phyloP scores from a whole-genome alignment of 92 coral and sea anemone genomes.

The Muricea muricata region DNA sequence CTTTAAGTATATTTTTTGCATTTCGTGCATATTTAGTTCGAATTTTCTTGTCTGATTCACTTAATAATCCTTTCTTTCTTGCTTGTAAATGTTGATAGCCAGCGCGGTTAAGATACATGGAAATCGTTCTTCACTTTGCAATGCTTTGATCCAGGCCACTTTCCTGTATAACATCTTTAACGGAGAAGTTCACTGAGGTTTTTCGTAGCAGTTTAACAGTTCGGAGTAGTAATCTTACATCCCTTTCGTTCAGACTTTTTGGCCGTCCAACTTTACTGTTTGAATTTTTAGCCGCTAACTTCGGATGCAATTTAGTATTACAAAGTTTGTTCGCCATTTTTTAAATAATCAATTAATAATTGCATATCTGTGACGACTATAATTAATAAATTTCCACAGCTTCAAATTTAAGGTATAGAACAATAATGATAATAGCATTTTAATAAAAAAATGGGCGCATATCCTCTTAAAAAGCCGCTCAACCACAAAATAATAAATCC shows the following conservation, averaged over 20 bases:
- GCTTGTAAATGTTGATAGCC: constrained; percentile 29
- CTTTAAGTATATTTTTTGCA: constrained; percentile 19
- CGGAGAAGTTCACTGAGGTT: too few relatives aligned
- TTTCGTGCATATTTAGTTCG: constrained; percentile 45
- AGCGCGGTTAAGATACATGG: constrained; percentile 24
- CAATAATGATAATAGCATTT: too few relatives aligned
- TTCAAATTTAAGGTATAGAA: too few relatives aligned
- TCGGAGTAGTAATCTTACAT: constrained; percentile 11
- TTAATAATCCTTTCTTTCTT: constrained; percentile 34
- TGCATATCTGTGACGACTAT: background rate
- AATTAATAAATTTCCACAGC: too few relatives aligned
- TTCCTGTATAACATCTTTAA: constrained; percentile 30
- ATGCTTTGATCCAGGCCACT: constrained; percentile 24
- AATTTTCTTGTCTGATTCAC: background rate
- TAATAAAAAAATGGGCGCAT: too few relatives aligned
- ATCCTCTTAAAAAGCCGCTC: too few relatives aligned
- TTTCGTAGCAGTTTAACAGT: too few relatives aligned
- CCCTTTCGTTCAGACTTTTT: constrained; percentile 8
- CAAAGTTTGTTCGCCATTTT: background rate
- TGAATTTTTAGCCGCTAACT: background rate
- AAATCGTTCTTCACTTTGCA: constrained; percentile 36
- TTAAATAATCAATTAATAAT: background rate
- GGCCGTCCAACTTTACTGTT: constrained; percentile 20
- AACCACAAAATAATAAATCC: too few relatives aligned
- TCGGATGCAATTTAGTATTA: background rate